Conservation (phyloP, 2,888 invertebrate genomes). For the Drosophila falleni region DNA sequence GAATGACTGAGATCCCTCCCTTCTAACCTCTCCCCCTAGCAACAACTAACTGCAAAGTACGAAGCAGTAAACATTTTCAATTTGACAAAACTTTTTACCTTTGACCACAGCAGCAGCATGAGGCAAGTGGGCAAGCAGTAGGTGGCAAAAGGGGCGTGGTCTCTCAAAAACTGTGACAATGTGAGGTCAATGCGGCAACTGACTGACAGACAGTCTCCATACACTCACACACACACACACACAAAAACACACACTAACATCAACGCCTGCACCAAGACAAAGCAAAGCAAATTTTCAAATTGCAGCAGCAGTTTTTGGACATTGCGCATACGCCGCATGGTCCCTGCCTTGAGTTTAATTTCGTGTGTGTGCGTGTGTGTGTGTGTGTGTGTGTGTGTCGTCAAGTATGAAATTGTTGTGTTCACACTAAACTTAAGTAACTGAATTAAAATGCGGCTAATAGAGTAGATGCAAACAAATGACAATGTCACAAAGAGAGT, state of each 20-base stretch:
- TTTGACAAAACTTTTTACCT: conserved; percentile 81
- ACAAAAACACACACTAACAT: background rate
- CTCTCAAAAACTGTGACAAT: conserved; percentile 59
- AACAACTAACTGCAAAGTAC: conserved; percentile 55
- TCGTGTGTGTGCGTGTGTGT: conserved; percentile 7
- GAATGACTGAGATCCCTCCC: conserved; percentile 45
- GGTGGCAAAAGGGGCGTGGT: conserved; percentile 27
- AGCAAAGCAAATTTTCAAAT: conserved; percentile 67
- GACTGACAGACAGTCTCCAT: conserved; percentile 51
- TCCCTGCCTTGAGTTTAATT: conserved; percentile 21
- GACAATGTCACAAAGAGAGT: conserved; percentile 38
- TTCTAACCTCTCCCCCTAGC: background rate
- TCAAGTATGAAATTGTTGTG: conserved; percentile 77
- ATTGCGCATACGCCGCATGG: conserved; percentile 58
- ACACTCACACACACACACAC: conserved; percentile 17
- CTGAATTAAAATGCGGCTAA: conserved; percentile 81
- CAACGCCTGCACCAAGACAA: background rate
- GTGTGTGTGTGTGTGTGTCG: conserved; percentile 33
- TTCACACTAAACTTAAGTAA: conserved; percentile 82
- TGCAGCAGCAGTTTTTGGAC: conserved; percentile 62
- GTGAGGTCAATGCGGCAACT: conserved; percentile 78
- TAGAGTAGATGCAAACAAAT: conserved; percentile 79
- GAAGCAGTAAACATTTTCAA: conserved; percentile 80
- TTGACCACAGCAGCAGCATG: conserved; percentile 69
- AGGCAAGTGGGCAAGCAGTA: conserved; percentile 18